Evolutionary conservation across 1,140 invertebrate genomes (phyloP), one percentile per base, ranked within the genome.

Genomic region (Papilio glaucus): DNA sequence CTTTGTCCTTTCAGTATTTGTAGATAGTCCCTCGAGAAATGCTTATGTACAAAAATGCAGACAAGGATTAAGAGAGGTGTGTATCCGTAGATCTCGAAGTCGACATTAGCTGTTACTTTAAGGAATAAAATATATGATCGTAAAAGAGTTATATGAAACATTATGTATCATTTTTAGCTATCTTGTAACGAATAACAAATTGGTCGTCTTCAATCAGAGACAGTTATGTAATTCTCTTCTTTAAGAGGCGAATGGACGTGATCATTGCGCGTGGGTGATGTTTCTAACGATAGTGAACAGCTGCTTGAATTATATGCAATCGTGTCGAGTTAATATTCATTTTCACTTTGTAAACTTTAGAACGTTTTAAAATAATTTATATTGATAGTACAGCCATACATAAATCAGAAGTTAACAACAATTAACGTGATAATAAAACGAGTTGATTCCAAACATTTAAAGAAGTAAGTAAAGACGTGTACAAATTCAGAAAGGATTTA

Each of bases 231-330:
- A 67, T 18, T 39, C 10, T 24, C 15, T 67, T 53, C n/a, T 65
- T 39, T 65, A 24, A 24, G 9, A 26, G 53, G 21, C 39, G 39
- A 45, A 49, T n/a, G 37, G 42, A 53, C n/a, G 29, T 45, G 29
- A 29, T 53, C 67, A 69, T 69, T 69, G 37, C 29, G 26, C 8
- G 67, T 69, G 41, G 65, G 42, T 69, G 61, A 62, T 29, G 41
- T 69, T 26, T 45, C 45, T 53, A 33, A 69, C 67, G 67, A 53
- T 53, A 69, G 67, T 69, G 42, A 69, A 53, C 29, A 38, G 13
- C 53, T 68, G 65, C 65, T 33, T 49, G 21, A 67, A 13, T 53
- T 53, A 53, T 69, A 13, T 41, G 67, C 42, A 69, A 29, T 69
- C 13, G 29, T 26, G 41, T 33, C 13, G 13, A 24, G 26, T 29